Base-by-base conservation (phyloP, 92 coral and sea anemone species). In the Meandrina meandrites region DNA sequence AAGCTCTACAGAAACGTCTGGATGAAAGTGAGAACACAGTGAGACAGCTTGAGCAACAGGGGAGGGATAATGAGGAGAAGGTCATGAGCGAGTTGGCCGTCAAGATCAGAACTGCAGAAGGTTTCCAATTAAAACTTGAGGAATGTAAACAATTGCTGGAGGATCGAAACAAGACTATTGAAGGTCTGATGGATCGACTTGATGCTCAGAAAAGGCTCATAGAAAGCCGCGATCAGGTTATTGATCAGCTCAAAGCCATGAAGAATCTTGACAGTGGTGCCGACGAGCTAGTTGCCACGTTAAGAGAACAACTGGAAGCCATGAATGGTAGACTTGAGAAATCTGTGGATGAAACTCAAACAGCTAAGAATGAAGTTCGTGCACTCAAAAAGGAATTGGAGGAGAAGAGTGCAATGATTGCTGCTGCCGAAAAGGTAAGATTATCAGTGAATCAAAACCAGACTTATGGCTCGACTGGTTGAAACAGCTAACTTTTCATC, bases 21-120 rank as follows among this genome's bases (percentile, higher is more conserved):
- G 86, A 92, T 24, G 87, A 66, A 30, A 93, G 96, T n/a, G 95
- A 94, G n/a, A 84, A 79, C 24, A 84, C 84, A 75, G 92, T 93
- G 19, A 89, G 82, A 60, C 94, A 91, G 35, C 92, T 95, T n/a
- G 98, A 92, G 85, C 93, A 91, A 58, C 96, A 96, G 82, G 98
- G 98, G 37, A 88, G 99, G 18, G 93, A 93, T 80, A 96, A 96
- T 81, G 99, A 96, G 81, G 99, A 96, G 90, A 96, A 96, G 78
- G 95, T 94, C 51, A 96, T 96, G 99, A 92, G 91, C 27, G 98
- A 96, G 74, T 87, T 96, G 30, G 99, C 99, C 0, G 85, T 91
- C 12, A 94, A 96, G 83, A 95, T 96, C 36, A 94, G 86, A 75
- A 86, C 93, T 31, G 91, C 92, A 28, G 93, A 93, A 83, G 89